These are phyloP conservation scores for Drosophila tani DNA, from an alignment of 1,140 invertebrate genomes.

Conservation along the genomic window DNA sequence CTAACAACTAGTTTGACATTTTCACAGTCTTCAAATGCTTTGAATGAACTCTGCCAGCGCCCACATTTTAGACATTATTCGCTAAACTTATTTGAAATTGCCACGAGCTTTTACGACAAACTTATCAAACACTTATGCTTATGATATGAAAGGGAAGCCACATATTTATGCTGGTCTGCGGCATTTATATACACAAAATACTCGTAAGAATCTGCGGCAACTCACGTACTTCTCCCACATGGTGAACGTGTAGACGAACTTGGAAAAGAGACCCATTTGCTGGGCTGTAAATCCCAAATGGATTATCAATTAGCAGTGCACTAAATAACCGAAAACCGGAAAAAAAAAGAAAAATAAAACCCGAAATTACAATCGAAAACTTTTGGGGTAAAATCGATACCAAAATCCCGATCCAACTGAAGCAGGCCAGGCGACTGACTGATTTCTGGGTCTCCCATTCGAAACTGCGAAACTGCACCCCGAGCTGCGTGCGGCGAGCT, in stretches of 20 bases:
- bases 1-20: too few relatives aligned
- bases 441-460: constrained; percentile 10
- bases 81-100: constrained; percentile 15
- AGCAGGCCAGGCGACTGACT: constrained; percentile 44
- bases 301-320: constrained; percentile 64
- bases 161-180: constrained; percentile 7
- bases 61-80: constrained; percentile 25
- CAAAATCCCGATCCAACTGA: constrained; percentile 16
- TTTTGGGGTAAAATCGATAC: constrained; percentile 9
- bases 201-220: constrained; percentile 4
- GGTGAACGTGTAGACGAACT: constrained; percentile 70
- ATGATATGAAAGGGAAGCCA: neutral
- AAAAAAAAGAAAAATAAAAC: constrained; percentile 5
- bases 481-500: constrained; percentile 14
- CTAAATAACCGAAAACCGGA: constrained; percentile 24
- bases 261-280: constrained; percentile 72
- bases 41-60: neutral
- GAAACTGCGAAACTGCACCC: constrained; percentile 17
- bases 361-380: constrained; percentile 8
- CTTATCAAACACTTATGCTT: neutral
- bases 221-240: constrained; percentile 73
- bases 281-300: constrained; percentile 54
- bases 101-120: neutral
- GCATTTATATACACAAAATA: neutral
- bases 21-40: too few relatives aligned